A percentile compares a stretch with the other conserved stretches of the same genome.
Evolutionary conservation across 2,888 invertebrate species (phyloP).

Genomic region (Caenorhabditis becei): DNA sequence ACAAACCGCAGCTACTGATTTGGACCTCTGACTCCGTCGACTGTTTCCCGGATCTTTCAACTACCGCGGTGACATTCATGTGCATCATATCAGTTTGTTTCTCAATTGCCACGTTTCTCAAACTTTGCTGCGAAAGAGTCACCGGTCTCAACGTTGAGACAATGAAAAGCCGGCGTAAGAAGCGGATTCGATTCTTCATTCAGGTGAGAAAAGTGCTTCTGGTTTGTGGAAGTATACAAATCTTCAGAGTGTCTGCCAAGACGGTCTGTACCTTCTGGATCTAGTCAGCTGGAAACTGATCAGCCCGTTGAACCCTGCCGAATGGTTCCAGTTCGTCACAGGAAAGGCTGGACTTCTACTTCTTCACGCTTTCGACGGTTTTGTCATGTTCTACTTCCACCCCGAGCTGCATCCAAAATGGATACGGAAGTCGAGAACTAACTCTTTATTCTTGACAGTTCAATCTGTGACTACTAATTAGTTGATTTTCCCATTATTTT

Average conservation of each 20-base stretch:
- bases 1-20: not conserved
- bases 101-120: not conserved
- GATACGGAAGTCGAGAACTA: not conserved
- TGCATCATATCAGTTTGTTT: not conserved
- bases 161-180: not conserved
- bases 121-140: not conserved
- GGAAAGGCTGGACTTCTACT: not conserved
- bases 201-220: not conserved
- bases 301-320: not conserved
- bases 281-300: not conserved
- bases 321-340: not conserved
- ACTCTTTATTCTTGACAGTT: not conserved
- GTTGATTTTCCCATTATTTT: too few relatives aligned
- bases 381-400: not conserved
- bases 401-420: not conserved
- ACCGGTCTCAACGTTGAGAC: not conserved
- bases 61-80: not conserved
- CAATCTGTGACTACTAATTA: not conserved
- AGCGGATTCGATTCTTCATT: not conserved
- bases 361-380: not conserved
- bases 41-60: not conserved
- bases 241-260: not conserved
- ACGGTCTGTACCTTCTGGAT: not conserved
- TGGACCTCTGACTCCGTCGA: not conserved
- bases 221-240: too few relatives aligned